phyloP scores from a whole-genome alignment of 2,888 invertebrate genomes.

The Agriopis aurantiaria region DNA sequence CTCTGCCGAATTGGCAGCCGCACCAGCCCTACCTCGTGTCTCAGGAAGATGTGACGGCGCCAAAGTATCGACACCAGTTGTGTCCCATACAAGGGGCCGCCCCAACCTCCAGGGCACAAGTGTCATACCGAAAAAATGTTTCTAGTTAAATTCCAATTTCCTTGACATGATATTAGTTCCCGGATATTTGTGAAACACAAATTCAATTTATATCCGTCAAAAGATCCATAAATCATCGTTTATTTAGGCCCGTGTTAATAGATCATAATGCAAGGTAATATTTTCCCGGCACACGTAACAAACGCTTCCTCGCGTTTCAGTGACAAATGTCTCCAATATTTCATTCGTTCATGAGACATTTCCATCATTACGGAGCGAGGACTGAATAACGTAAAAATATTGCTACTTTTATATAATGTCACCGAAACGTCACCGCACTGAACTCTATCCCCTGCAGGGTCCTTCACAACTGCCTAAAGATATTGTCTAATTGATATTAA shows the following conservation, averaged over 20 bases:
- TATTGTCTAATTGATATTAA: too few relatives aligned
- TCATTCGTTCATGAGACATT: conserved; percentile 13
- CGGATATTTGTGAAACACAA: not conserved
- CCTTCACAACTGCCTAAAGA: too few relatives aligned
- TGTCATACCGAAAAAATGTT: too few relatives aligned
- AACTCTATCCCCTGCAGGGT: not conserved
- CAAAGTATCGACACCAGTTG: too few relatives aligned
- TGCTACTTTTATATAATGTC: not conserved
- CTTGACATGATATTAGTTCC: not conserved
- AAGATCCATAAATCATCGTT: conserved; percentile 14
- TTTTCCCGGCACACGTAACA: conserved; percentile 4
- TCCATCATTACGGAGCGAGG: conserved; percentile 13
- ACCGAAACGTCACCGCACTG: not conserved
- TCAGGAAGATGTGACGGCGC: too few relatives aligned
- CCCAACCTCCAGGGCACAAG: too few relatives aligned
- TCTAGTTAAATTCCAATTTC: not conserved
- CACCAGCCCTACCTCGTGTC: too few relatives aligned
- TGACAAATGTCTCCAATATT: conserved; percentile 24
- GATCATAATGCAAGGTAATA: conserved; percentile 15
- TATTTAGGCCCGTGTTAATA: conserved; percentile 23
- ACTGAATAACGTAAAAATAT: conserved; percentile 14
- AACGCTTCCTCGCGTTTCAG: conserved; percentile 15
- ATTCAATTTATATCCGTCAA: conserved; percentile 15
- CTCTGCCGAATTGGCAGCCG: too few relatives aligned
- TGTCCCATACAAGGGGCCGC: too few relatives aligned